Base-by-base conservation (phyloP, 92 coral and sea anemone genomes). In the Zoanthus sansibaricus region DNA sequence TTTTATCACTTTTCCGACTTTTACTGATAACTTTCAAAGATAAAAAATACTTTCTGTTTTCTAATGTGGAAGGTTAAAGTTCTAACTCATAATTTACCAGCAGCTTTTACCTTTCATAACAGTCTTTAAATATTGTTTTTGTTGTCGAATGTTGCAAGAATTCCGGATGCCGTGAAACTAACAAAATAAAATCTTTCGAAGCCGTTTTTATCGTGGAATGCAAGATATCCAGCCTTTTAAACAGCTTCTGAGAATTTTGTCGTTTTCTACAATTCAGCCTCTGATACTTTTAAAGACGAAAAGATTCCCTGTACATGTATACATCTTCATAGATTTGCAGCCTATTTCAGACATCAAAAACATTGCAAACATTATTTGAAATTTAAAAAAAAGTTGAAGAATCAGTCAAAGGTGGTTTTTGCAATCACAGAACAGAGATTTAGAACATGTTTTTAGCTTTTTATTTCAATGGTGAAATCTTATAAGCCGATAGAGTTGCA, bases 141-240 rank as follows among this genome's bases (percentile, higher is more conserved):
- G 16, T 18, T 61, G 68, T n/a, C 17, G 15, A 61, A 61, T 20
- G 68, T 9, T 61, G 17, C 68, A 61, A 61, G 15, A 61, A 42
- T 69, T 8, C 74, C 74, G 46, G 7, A 69, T 25, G 74, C 25
- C 74, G 13, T 69, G 25, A 13, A 69, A 69, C 14, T n/a, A 42
- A 69, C 74, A 69, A 69, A 69, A 69, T 25, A n/a, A 6, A 8
- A 10, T 69, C 14, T n/a, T 5, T 69, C 25, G 7, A 25, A 69
- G 74, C 74, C 74, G 74, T 69, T 69, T 69, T 69, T 69, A 2
- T 33, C 74, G 74, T 69, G 74, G 74, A 25, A 69, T n/a, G 14
- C 74, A 69, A 69, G 74, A 69, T 69, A 69, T 69, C 74, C 74
- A 20, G 33, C 74, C 45, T 5, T 69, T 69, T 69, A 6, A 30